phyloP scores from a whole-genome alignment of 1,140 invertebrate genomes.

The Calliphora vicina region DNA sequence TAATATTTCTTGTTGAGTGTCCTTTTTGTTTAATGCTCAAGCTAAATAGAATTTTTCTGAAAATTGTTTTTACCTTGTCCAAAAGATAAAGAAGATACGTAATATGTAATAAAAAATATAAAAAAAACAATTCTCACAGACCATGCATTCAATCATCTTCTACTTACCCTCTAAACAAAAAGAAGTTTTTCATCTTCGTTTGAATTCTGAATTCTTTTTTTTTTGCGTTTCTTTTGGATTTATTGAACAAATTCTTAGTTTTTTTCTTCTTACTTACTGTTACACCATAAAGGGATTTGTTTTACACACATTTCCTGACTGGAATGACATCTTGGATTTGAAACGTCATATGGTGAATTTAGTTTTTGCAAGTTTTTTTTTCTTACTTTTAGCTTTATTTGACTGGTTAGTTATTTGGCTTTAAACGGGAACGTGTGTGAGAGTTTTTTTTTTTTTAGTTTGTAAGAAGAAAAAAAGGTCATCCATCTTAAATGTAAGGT shows the following conservation, averaged over 20 bases:
- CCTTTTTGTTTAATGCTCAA: neutral
- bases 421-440: neutral
- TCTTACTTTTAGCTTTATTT: neutral
- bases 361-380: neutral
- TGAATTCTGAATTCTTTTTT: neutral
- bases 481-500: conserved; percentile 13
- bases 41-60: no score
- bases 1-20: neutral
- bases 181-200: neutral
- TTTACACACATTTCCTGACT: conserved; percentile 34
- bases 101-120: no score
- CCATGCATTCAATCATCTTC: neutral
- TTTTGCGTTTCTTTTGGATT: neutral
- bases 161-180: neutral
- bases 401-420: conserved; percentile 11
- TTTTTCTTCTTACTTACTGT: neutral
- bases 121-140: neutral
- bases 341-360: conserved; percentile 12
- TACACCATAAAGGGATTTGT: conserved; percentile 29
- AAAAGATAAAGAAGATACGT: no score
- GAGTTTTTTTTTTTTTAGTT: no score
- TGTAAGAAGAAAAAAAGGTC: neutral
- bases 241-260: neutral
- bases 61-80: no score
- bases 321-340: conserved; percentile 24